A percentile compares a stretch with the other conserved stretches of the same genome.
phyloP scores from a whole-genome alignment of 2,888 invertebrate species.

The Adineta ricciae region DNA sequence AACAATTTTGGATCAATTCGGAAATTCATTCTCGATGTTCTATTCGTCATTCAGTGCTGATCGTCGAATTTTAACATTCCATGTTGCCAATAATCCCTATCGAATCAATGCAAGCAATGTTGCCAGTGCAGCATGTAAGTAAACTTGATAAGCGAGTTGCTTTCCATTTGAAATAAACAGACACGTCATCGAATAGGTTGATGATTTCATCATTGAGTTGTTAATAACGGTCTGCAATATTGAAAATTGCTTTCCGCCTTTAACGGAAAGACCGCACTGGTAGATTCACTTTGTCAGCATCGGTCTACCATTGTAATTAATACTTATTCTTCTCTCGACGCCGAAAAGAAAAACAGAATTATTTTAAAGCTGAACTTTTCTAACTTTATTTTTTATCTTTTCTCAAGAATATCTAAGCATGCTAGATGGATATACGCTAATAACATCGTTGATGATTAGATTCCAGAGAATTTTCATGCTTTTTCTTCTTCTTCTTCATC shows the following conservation, averaged over 20 bases:
- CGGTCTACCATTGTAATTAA: background rate
- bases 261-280: background rate
- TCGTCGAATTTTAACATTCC: background rate
- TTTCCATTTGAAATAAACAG: background rate
- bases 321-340: background rate
- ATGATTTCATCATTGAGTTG: background rate
- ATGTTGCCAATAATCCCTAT: background rate
- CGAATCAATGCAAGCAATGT: slow-evolving; percentile 18
- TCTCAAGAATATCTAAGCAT: background rate
- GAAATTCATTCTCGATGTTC: background rate
- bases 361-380: background rate
- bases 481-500: background rate
- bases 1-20: background rate
- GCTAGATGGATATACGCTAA: background rate
- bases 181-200: background rate
- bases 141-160: too few relatives aligned
- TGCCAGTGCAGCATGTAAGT: slow-evolving; percentile 2
- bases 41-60: background rate
- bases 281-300: background rate
- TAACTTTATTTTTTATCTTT: background rate
- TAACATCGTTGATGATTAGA: too few relatives aligned
- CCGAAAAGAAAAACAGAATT: background rate
- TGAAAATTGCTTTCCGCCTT: background rate
- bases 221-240: background rate
- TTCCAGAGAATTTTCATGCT: background rate